Conservation (phyloP, 2,113 vertebrate genomes). For the Cottus gobio region DNA sequence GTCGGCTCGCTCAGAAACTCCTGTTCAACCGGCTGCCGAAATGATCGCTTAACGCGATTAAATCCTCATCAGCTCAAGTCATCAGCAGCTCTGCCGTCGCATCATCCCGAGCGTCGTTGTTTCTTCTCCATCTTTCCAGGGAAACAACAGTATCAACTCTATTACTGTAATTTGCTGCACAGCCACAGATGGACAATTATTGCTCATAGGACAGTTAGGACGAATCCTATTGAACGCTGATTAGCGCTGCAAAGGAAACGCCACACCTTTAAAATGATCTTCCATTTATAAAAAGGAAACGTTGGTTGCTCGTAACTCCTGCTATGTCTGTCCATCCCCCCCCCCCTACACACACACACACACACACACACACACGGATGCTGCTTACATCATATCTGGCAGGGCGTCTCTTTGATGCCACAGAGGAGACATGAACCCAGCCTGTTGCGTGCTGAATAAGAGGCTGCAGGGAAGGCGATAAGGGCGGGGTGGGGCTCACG, state of each 20-base stretch:
- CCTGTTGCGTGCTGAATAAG: slow-evolving; percentile 35
- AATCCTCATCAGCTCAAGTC: slow-evolving; percentile 39
- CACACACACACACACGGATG: not conserved
- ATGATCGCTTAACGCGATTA: slow-evolving; percentile 14
- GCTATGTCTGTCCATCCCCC: not conserved
- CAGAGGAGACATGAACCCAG: slow-evolving; percentile 28
- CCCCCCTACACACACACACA: too few relatives aligned
- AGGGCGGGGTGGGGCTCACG: slow-evolving; percentile 34
- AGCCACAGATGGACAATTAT: slow-evolving; percentile 34
- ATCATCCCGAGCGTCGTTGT: slow-evolving; percentile 10
- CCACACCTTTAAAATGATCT: slow-evolving; percentile 24
- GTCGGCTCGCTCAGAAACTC: slow-evolving; percentile 17
- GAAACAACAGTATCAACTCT: slow-evolving; percentile 24
- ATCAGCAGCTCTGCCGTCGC: slow-evolving; percentile 33
- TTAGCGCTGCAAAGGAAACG: slow-evolving; percentile 15
- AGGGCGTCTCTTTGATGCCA: slow-evolving; percentile 4
- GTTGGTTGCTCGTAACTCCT: not conserved
- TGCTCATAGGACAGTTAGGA: slow-evolving; percentile 12
- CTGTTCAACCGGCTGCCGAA: slow-evolving; percentile 4
- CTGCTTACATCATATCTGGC: slow-evolving; percentile 9
- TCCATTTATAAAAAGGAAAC: slow-evolving; percentile 17
- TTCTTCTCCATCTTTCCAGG: slow-evolving; percentile 22
- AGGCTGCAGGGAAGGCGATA: slow-evolving; percentile 35
- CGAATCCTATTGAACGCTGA: slow-evolving; percentile 24
- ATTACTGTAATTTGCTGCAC: slow-evolving; percentile 41